Percentiles rank a stretch among this genome's conserved stretches.
phyloP scores from a whole-genome alignment of 2,888 invertebrate species.

The Timema podura region DNA sequence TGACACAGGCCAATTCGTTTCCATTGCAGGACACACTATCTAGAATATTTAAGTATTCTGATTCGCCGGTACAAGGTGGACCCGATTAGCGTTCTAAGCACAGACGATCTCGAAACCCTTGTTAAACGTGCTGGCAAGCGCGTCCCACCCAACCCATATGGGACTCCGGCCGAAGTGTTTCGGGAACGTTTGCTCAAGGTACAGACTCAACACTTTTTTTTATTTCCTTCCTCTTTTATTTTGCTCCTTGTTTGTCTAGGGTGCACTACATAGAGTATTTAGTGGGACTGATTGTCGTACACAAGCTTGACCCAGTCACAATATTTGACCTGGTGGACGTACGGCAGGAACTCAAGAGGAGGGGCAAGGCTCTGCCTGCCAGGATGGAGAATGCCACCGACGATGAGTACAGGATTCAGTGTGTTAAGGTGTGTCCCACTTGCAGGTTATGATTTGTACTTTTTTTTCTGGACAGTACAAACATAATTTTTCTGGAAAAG shows the following conservation, averaged over 20 bases:
- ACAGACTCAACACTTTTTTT: slow-evolving; percentile 36
- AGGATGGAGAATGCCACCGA: slow-evolving; percentile 78
- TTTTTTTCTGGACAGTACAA: not conserved
- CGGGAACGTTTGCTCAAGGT: slow-evolving; percentile 62
- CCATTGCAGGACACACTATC: slow-evolving; percentile 73
- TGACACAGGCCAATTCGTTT: slow-evolving; percentile 19
- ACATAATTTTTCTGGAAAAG: not conserved
- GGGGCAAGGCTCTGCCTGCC: slow-evolving; percentile 78
- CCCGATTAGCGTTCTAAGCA: slow-evolving; percentile 68
- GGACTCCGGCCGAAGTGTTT: slow-evolving; percentile 63
- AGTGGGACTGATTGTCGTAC: slow-evolving; percentile 78
- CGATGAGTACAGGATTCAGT: slow-evolving; percentile 77
- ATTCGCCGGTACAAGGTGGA: slow-evolving; percentile 70
- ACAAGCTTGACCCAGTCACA: slow-evolving; percentile 81
- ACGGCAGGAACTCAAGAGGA: slow-evolving; percentile 78
- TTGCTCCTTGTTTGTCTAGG: slow-evolving; percentile 50
- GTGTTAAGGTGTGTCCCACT: slow-evolving; percentile 68
- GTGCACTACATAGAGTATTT: slow-evolving; percentile 94
- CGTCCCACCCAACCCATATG: slow-evolving; percentile 72
- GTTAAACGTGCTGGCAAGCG: slow-evolving; percentile 69
- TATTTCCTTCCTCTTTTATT: slow-evolving; percentile 32
- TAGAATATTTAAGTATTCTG: slow-evolving; percentile 79
- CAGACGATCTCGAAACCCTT: slow-evolving; percentile 79
- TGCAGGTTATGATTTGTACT: slow-evolving; percentile 15
- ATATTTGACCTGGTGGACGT: slow-evolving; percentile 85